These are phyloP conservation scores for Cynaeus angustus DNA, from an alignment of 2,888 invertebrate species.

Conservation along the genomic window DNA sequence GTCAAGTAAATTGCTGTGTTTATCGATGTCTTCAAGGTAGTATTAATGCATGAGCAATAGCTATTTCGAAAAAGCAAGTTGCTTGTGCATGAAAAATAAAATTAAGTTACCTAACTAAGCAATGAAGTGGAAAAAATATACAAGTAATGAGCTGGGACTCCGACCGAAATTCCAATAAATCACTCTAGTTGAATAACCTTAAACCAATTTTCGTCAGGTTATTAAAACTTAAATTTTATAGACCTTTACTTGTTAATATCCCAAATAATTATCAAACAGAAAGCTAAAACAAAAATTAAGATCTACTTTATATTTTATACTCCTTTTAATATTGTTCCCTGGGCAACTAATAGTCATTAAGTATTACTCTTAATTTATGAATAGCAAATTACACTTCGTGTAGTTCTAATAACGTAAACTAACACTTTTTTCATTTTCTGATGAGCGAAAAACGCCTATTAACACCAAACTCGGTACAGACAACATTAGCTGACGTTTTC, in stretches of 20 bases:
- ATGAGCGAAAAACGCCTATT: background rate
- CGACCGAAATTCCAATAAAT: background rate
- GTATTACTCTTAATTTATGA: no score
- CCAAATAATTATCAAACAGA: background rate
- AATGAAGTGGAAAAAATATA: background rate
- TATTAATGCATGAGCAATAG: constrained; percentile 29
- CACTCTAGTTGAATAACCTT: constrained; percentile 10
- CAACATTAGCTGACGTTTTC: background rate
- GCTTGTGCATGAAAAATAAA: constrained; percentile 5
- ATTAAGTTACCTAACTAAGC: background rate
- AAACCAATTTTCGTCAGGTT: background rate
- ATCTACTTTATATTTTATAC: no score
- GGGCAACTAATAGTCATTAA: no score
- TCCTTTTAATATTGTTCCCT: no score
- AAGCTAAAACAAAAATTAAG: no score
- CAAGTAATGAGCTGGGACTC: background rate
- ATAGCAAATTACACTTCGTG: no score
- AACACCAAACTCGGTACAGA: background rate
- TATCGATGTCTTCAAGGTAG: constrained; percentile 34
- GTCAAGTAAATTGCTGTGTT: constrained; percentile 37
- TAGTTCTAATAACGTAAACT: no score
- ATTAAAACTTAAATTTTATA: background rate
- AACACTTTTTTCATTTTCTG: background rate
- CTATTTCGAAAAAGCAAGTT: constrained; percentile 24
- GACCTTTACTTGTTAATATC: background rate